phyloP scores from a whole-genome alignment of 2,797 vertebrate genomes.

The Lateolabrax maculatus region DNA sequence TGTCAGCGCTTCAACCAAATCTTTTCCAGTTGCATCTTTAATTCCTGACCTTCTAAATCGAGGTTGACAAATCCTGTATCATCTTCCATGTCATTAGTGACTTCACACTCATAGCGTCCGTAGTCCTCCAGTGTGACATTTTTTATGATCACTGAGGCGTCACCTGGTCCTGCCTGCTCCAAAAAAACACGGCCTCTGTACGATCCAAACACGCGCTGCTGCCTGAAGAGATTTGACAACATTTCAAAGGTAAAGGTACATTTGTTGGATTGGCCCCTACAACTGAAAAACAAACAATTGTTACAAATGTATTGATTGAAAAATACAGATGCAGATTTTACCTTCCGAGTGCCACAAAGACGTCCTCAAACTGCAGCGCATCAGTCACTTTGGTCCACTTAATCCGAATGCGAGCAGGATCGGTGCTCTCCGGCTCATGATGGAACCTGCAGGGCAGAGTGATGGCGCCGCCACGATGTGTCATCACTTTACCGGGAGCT shows the following conservation, averaged over 20 bases:
- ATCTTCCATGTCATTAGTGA: constrained; percentile 95
- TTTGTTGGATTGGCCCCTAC: background rate
- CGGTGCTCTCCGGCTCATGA: constrained; percentile 88
- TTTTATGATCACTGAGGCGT: constrained; percentile 94
- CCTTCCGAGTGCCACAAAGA: constrained; percentile 92
- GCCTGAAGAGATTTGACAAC: constrained; percentile 63
- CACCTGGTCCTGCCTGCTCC: constrained; percentile 88
- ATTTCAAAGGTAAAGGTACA: background rate
- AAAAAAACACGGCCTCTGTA: constrained; percentile 90
- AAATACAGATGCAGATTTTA: constrained; percentile 34
- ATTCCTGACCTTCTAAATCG: constrained; percentile 91
- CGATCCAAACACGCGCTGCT: constrained; percentile 89
- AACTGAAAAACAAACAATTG: background rate
- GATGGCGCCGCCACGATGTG: constrained; percentile 95
- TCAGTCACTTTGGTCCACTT: constrained; percentile 97
- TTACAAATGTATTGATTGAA: background rate
- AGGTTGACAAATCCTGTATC: constrained; percentile 95
- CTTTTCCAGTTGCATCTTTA: background rate
- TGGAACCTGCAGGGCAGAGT: constrained; percentile 95
- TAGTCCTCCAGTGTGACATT: constrained; percentile 96
- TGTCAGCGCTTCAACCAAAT: background rate
- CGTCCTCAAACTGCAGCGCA: constrained; percentile 90
- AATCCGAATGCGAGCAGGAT: constrained; percentile 90
- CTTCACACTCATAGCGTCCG: constrained; percentile 95
- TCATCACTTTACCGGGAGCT: constrained; percentile 94